Percentiles rank a stretch among this genome's conserved stretches.
Conservation (phyloP, 2,888 invertebrate species). For the Pseudococcus viburni region DNA sequence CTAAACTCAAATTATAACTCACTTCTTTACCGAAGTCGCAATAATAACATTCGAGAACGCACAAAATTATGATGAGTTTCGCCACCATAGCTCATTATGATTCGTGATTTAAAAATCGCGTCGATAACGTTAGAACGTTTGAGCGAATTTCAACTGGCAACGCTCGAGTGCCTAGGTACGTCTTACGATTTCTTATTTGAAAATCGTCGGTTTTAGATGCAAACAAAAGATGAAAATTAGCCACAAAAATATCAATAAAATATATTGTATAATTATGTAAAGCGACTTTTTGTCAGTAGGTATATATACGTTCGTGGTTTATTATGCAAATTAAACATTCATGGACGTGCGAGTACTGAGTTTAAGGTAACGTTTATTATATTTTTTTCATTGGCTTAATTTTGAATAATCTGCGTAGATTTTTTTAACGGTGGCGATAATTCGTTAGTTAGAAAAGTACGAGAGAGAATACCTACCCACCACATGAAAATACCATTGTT, state of each 20-base stretch:
- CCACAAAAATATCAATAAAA: conserved; percentile 43
- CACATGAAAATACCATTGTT: background rate
- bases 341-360: background rate
- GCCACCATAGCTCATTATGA: conserved; percentile 41
- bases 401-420: background rate
- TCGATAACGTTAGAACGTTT: background rate
- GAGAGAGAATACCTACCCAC: background rate
- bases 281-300: conserved; percentile 40
- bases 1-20: conserved; percentile 75
- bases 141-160: background rate
- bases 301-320: background rate
- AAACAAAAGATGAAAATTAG: conserved; percentile 57
- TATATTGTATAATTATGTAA: conserved; percentile 55
- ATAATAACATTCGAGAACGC: conserved; percentile 46
- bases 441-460: background rate
- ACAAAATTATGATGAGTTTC: conserved; percentile 16
- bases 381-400: background rate
- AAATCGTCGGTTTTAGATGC: background rate
- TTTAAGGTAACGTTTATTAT: background rate
- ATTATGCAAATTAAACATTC: conserved; percentile 52
- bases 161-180: background rate
- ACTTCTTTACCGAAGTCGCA: conserved; percentile 38
- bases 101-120: background rate
- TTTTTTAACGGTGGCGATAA: background rate
- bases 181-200: conserved; percentile 20